Base-by-base conservation (phyloP, 2,113 vertebrate genomes). In the Eurystomus gularis region DNA sequence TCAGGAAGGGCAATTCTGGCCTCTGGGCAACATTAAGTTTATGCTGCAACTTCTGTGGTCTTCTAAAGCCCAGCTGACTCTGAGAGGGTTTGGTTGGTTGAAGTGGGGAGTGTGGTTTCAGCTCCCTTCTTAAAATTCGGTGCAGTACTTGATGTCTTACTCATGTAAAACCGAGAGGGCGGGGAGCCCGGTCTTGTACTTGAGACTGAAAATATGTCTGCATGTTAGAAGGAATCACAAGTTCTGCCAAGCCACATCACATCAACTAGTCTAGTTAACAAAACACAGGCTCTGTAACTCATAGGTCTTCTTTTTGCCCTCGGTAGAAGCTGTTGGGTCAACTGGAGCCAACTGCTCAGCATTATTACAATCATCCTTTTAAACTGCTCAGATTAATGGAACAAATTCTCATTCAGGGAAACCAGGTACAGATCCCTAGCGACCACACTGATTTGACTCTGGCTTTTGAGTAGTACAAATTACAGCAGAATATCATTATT, bases 391-490 rank as follows among this genome's bases (percentile, higher is more conserved):
- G 86, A 82, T 87, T 87, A 87, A 79, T 62, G 58, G 77, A 88
- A 79, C 68, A 89, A 84, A 84, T 78, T 93, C 76, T 84, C 51
- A 66, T 82, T 92, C 70, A 79, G 81, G 79, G 81, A 60, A 85
- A 94, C 61, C 61, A 86, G 88, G 86, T 79, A 79, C 86, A 87
- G 93, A 65, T 35, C 93, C 77, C 88, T 23, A 68, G 62, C 2
- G 13, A 58, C 35, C 21, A 23, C 51, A n/a, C 9, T 72, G 70
- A 69, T 86, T 70, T 93, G 46, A 77, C 75, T 94, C 51, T 44
- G 31, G 37, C 35, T 91, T 91, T 79, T 85, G 70, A 86, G 65
- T 23, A 60, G n/a, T 77, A 86, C 75, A 89, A 91, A 82, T 86
- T 57, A 61, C 86, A 94, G 57, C 57, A 81, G 86, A 92, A n/a